A percentile compares a stretch with the other conserved stretches of the same genome.
Evolutionary conservation across 2,797 vertebrate genomes (phyloP).

Genomic region (Enteromius radiatus): DNA sequence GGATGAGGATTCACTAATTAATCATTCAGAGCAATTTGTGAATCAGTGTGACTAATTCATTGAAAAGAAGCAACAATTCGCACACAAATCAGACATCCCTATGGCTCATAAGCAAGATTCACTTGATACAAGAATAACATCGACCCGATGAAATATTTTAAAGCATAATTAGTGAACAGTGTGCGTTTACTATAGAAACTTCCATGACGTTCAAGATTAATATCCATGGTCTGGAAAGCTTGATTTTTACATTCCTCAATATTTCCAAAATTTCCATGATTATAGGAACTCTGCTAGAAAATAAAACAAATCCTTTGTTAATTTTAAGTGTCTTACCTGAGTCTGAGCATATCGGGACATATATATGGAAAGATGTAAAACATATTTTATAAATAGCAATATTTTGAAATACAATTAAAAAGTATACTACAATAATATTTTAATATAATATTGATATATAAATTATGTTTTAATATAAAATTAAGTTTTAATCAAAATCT

Average conservation of each 20-base stretch:
- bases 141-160: constrained; percentile 3
- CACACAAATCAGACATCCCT: constrained; percentile 21
- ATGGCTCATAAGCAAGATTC: constrained; percentile 12
- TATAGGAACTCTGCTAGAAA: background rate
- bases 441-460: background rate
- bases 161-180: constrained; percentile 1
- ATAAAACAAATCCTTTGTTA: background rate
- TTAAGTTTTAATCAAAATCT: background rate
- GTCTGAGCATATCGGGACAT: background rate
- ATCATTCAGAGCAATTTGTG: constrained; percentile 16
- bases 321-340: background rate
- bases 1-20: constrained; percentile 13
- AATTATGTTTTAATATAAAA: background rate
- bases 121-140: constrained; percentile 27
- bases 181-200: constrained; percentile 9
- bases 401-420: background rate
- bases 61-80: constrained; percentile 1
- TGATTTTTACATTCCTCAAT: background rate
- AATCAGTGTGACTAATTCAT: constrained; percentile 12
- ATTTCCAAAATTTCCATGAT: background rate
- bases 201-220: background rate
- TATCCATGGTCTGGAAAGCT: constrained; percentile 1
- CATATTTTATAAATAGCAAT: background rate
- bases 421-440: background rate
- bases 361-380: background rate